These are phyloP conservation scores for Gambusia yucatana DNA, from an alignment of 2,797 vertebrate species.

Conservation along the genomic window DNA sequence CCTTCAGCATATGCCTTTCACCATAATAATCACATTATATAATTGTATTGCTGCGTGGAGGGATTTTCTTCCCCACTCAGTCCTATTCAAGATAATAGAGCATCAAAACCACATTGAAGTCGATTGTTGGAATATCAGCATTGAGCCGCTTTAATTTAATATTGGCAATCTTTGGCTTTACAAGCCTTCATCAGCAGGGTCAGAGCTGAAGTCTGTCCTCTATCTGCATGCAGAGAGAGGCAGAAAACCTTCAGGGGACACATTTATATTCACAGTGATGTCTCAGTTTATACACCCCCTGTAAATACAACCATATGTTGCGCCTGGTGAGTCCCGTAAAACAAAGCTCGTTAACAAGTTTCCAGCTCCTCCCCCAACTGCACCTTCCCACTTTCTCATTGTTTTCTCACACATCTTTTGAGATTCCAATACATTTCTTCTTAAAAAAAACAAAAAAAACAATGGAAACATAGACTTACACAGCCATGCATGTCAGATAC, in stretches of 20 bases:
- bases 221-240: constrained; percentile 42
- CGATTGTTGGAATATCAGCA: constrained; percentile 13
- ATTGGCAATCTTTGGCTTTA: constrained; percentile 25
- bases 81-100: not conserved
- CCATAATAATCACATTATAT: constrained; percentile 7
- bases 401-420: constrained; percentile 10
- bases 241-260: constrained; percentile 50
- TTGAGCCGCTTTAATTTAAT: constrained; percentile 29
- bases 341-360: constrained; percentile 70
- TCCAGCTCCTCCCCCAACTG: constrained; percentile 15
- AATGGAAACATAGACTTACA: not conserved
- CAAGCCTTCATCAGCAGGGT: constrained; percentile 41
- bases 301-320: constrained; percentile 81
- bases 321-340: constrained; percentile 70
- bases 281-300: constrained; percentile 72
- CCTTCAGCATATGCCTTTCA: constrained; percentile 3
- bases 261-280: constrained; percentile 75
- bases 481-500: not conserved
- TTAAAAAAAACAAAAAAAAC: not conserved
- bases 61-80: constrained; percentile 1
- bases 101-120: constrained; percentile 32
- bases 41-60: not conserved
- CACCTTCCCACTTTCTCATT: constrained; percentile 10
- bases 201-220: constrained; percentile 54
- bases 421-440: constrained; percentile 18